Evolutionary conservation across 37 sponge, comb jelly and placozoan genomes (phyloP), one percentile per base, ranked within the genome.

Genomic region (Hormiphora californensis): DNA sequence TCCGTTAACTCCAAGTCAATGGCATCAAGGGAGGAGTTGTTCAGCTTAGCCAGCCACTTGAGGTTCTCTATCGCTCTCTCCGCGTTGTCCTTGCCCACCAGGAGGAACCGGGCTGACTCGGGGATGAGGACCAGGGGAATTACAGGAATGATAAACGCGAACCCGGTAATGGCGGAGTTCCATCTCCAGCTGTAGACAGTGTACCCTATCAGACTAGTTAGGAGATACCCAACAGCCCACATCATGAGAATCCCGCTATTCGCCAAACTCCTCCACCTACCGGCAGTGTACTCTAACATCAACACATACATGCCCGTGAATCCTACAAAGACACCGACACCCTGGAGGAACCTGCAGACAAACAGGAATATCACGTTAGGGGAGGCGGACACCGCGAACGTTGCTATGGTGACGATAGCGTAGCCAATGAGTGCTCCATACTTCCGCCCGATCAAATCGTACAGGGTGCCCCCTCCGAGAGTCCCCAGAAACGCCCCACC

Each of bases 121-220:
- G 81, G 81, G 17, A 36, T 32, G 0, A 73, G 44, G 9, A 73
- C 46, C 8, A 73, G 46, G 43, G 81, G 81, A 27, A 41, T 41
- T 46, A 73, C 28, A 41, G 41, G n/a, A 4, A 57, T 19, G 4
- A 9, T 46, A 30, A 36, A 73, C 44, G 43, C 1, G 22, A 73
- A 43, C 0, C 81, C 81, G 43, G 81, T n/a, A 3, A 28, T 22
- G 2, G 81, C 41, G 1, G 81, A 43, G 27, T 43, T 43, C 81
- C 81, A 73, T 4, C 43, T 43, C 81, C 81, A 73, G 25, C 81
- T 73, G 81, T 3, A 31, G 68, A 4, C 4, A 65, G n/a, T n/a
- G n/a, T n/a, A n/a, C n/a, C n/a, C n/a, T n/a, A n/a, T n/a, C n/a
- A n/a, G n/a, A n/a, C n/a, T n/a, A n/a, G n/a, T n/a, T n/a, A n/a